Base-by-base conservation (phyloP, 2,797 vertebrate species). In the Sternotherus odoratus region DNA sequence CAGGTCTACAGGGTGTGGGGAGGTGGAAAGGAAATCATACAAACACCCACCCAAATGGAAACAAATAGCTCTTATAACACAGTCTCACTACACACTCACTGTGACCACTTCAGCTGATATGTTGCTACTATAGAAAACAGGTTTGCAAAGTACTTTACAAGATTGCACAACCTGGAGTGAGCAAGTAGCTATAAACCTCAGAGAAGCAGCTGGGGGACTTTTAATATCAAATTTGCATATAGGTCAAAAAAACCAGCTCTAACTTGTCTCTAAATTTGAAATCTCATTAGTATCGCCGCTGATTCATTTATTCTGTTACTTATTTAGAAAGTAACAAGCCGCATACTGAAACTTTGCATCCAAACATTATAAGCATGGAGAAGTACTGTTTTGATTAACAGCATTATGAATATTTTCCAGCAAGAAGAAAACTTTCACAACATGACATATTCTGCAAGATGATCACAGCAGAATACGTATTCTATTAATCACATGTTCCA, bases 241-340 rank as follows among this genome's bases (percentile, higher is more conserved):
- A 90, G 92, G 89, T 91, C 92, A 91, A 88, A 95, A 93, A 86
- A 86, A 88, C 46, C 2, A 23, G 87, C 87, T 95, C 90, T 92
- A 83, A 95, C 95, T 95, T 91, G 96, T 85, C 94, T 93, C 86
- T 19, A 1, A 5, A 0, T 84, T 90, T 94, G 89, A 92, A 95
- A 83, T 49, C 86, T 94, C 89, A 26, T 92, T 91, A 90, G 36
- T 93, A 93, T 94, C 53, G 56, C 82, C 82, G 87, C 94, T 95
- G 95, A 96, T 93, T 97, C 91, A 95, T 93, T 91, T 81, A 36
- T 84, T 69, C 92, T 5, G 86, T 49, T 92, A 39, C 91, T 84
- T 54, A 80, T 82, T 39, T 77, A n/a, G 33, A 69, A 6, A 5
- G 48, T 74, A 89, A 84, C 80, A 49, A 0, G 1, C 24, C 24